These are phyloP conservation scores for Mythimna ferrago DNA, from an alignment of 2,888 invertebrate genomes.

Conservation along the genomic window DNA sequence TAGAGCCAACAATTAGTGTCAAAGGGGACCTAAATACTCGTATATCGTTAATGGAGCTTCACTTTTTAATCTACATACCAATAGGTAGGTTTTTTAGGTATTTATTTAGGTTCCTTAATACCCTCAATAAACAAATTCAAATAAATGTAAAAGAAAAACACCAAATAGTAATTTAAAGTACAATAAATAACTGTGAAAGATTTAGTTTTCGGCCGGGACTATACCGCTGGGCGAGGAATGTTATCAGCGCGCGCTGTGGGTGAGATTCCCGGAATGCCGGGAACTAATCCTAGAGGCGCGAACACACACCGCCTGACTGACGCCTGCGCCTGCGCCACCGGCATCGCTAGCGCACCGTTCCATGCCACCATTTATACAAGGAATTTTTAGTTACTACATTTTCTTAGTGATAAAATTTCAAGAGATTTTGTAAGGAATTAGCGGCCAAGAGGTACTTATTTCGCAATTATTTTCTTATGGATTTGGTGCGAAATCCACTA, in stretches of 20 bases:
- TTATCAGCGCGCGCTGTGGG: slow-evolving; percentile 64
- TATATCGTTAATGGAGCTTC: background rate
- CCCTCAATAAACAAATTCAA: background rate
- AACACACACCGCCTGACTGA: slow-evolving; percentile 64
- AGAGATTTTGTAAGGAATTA: background rate
- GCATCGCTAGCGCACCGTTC: slow-evolving; percentile 36
- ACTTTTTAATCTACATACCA: background rate
- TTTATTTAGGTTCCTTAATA: background rate
- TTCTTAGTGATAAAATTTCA: background rate
- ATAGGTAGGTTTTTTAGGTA: background rate
- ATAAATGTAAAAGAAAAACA: slow-evolving; percentile 21
- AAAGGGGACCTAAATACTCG: background rate
- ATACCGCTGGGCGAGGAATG: slow-evolving; percentile 55
- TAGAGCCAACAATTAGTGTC: too few relatives aligned
- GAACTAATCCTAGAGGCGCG: slow-evolving; percentile 69
- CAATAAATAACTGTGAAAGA: slow-evolving; percentile 33
- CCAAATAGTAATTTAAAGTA: slow-evolving; percentile 25
- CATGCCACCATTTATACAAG: slow-evolving; percentile 14
- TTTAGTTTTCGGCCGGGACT: slow-evolving; percentile 47
- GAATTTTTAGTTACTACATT: slow-evolving; percentile 8
- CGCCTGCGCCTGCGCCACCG: slow-evolving; percentile 60
- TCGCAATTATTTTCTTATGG: background rate
- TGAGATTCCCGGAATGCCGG: slow-evolving; percentile 69
- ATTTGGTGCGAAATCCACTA: slow-evolving; percentile 1
- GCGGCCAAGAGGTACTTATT: background rate